Conservation (phyloP, 1,140 invertebrate species). For the Plodia interpunctella region DNA sequence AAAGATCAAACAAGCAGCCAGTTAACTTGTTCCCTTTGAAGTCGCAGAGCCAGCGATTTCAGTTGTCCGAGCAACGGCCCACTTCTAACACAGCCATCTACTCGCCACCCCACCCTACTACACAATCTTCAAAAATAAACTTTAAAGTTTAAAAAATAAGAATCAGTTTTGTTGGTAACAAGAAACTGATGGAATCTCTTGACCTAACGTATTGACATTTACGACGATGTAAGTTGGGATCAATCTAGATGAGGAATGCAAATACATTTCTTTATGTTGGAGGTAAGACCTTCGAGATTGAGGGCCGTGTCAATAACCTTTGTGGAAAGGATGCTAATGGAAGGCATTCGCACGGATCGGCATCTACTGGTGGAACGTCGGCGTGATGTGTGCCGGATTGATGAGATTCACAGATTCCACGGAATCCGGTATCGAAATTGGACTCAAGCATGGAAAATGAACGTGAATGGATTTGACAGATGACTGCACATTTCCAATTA, state of each 20-base stretch:
- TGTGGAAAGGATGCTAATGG: slow-evolving; percentile 57
- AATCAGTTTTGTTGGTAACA: neutral
- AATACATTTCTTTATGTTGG: slow-evolving; percentile 65
- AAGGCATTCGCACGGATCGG: slow-evolving; percentile 17
- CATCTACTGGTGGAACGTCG: neutral
- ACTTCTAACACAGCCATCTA: slow-evolving; percentile 15
- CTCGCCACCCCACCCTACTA: slow-evolving; percentile 12
- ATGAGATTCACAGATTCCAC: slow-evolving; percentile 5
- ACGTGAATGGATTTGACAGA: slow-evolving; percentile 12
- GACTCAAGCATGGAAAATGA: neutral
- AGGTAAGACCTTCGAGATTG: slow-evolving; percentile 51
- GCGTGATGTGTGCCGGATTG: neutral
- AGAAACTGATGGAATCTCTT: slow-evolving; percentile 20
- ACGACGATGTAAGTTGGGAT: slow-evolving; percentile 39
- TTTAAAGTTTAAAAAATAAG: neutral
- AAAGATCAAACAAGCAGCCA: slow-evolving; percentile 3
- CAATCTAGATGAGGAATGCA: slow-evolving; percentile 60
- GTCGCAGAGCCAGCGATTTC: slow-evolving; percentile 1
- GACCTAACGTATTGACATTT: slow-evolving; percentile 51
- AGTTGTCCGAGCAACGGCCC: slow-evolving; percentile 4
- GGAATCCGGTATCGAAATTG: neutral
- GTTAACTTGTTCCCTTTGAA: slow-evolving; percentile 5
- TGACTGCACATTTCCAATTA: too few species aligned
- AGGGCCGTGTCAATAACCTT: slow-evolving; percentile 45
- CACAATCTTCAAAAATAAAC: slow-evolving; percentile 9